These are phyloP conservation scores for Columbina picui DNA, from an alignment of 2,113 vertebrate species.

Conservation along the genomic window DNA sequence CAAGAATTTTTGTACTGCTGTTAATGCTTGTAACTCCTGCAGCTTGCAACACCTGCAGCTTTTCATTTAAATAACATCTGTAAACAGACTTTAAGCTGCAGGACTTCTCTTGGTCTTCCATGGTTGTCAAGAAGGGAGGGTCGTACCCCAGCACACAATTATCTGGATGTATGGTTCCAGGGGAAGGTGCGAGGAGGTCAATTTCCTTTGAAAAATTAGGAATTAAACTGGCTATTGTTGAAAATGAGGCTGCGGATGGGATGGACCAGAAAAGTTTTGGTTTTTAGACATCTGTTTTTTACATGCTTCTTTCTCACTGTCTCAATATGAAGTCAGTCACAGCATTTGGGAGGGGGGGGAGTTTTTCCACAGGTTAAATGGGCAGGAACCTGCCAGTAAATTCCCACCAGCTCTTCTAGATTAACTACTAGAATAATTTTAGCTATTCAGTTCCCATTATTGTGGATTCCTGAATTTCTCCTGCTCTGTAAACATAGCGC, in stretches of 20 bases:
- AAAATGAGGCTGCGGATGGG: not conserved
- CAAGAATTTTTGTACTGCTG: not conserved
- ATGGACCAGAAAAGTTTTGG: not conserved
- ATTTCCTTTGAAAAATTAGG: not conserved
- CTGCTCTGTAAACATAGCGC: not conserved
- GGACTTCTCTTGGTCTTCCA: not conserved
- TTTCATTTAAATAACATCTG: not conserved
- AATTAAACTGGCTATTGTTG: not conserved
- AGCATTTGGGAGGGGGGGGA: not conserved
- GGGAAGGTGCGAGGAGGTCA: not conserved
- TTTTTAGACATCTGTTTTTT: not conserved
- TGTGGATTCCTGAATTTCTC: not conserved
- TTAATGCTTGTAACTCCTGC: not conserved
- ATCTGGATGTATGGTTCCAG: not conserved
- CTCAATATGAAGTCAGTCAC: not conserved
- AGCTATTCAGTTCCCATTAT: not conserved
- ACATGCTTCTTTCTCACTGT: not conserved
- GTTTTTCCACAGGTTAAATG: not conserved
- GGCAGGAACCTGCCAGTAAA: not conserved
- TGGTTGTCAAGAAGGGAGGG: not conserved
- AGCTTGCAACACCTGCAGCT: not conserved
- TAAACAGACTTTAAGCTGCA: not conserved
- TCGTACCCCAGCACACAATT: not conserved
- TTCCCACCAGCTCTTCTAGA: not conserved
- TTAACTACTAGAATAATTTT: not conserved